A percentile compares a stretch with the other conserved stretches of the same genome.
Evolutionary conservation across 2,888 invertebrate species (phyloP).

Genomic region (Hyposoter dolosus): DNA sequence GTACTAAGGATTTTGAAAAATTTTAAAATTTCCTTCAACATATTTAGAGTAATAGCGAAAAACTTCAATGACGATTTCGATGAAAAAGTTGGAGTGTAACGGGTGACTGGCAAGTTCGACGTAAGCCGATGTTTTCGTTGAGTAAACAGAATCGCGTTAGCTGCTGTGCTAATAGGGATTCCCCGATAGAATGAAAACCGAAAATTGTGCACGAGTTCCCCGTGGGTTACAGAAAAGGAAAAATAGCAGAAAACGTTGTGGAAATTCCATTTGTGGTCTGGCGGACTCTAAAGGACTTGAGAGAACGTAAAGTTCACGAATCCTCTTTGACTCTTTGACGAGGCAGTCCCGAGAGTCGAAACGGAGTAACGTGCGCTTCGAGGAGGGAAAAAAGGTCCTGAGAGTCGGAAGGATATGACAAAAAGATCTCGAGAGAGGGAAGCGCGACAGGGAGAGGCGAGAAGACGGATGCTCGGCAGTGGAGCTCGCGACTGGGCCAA

Average conservation of each 20-base stretch:
- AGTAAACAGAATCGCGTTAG: no score
- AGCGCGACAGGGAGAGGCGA: not conserved
- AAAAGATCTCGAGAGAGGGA: constrained; percentile 30
- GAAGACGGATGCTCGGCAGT: constrained; percentile 19
- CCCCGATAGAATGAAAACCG: not conserved
- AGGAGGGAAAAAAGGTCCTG: not conserved
- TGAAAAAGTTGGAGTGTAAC: no score
- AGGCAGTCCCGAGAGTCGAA: constrained; percentile 6
- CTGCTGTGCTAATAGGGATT: not conserved
- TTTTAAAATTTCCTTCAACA: no score
- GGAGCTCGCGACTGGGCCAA: constrained; percentile 33
- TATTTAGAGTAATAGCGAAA: no score
- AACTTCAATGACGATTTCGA: no score
- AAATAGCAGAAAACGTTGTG: not conserved
- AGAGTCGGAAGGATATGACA: constrained; percentile 31
- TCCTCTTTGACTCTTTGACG: constrained; percentile 13
- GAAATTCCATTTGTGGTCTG: not conserved
- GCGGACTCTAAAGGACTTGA: not conserved
- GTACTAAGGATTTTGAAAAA: no score
- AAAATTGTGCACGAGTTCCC: not conserved
- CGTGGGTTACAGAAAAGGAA: not conserved
- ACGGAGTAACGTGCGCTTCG: not conserved
- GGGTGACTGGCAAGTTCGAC: no score
- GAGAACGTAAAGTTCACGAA: not conserved
- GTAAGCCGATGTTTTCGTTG: no score